A percentile compares a stretch with the other conserved stretches of the same genome.
Evolutionary conservation across 2,797 vertebrate genomes (phyloP).

Genomic region (Coccyzus lansbergi): DNA sequence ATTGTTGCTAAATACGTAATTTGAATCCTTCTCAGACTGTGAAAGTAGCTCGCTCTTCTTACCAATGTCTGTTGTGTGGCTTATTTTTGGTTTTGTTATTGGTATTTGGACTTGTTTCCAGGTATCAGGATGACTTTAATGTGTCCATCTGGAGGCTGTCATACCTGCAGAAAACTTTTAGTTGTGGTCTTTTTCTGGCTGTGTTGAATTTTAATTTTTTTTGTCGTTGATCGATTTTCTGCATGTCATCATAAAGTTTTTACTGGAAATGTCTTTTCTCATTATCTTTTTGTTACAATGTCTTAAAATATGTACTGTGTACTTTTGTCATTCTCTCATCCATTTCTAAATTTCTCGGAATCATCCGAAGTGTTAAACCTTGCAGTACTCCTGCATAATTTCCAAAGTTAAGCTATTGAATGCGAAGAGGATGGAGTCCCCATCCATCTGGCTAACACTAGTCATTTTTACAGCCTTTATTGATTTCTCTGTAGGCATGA

Average conservation of each 20-base stretch:
- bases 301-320: neutral
- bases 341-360: neutral
- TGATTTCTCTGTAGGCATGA: neutral
- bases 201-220: neutral
- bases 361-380: neutral
- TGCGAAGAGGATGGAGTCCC: neutral
- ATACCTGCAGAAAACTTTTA: neutral
- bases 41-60: neutral
- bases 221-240: neutral
- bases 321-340: neutral
- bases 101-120: neutral
- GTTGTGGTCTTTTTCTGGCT: neutral
- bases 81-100: neutral
- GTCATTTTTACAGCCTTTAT: neutral
- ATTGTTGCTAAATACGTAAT: neutral
- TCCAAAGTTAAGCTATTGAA: neutral
- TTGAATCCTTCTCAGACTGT: neutral
- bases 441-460: neutral
- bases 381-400: neutral
- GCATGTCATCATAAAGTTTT: neutral
- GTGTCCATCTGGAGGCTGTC: neutral
- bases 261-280: neutral
- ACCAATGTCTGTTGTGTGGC: rapidly evolving
- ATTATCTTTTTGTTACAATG: neutral
- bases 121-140: neutral